phyloP scores from a whole-genome alignment of 2,888 invertebrate species.

The Lasioglossum pauxillum region DNA sequence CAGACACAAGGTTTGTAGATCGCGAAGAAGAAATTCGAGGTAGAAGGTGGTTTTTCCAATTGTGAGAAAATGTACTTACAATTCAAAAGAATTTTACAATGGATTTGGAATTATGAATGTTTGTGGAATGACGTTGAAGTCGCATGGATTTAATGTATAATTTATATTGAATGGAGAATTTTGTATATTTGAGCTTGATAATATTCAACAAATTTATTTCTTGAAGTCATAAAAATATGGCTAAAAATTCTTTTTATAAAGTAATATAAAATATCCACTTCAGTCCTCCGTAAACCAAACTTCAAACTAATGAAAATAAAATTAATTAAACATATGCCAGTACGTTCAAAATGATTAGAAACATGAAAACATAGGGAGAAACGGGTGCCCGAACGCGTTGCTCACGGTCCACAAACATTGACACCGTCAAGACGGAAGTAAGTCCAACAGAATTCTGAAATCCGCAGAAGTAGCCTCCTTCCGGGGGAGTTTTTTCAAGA shows the following conservation, averaged over 20 bases:
- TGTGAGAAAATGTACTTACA: background rate
- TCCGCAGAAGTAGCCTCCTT: slow-evolving; percentile 28
- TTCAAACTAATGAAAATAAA: too few species aligned
- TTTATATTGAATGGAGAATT: too few species aligned
- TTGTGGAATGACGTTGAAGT: background rate
- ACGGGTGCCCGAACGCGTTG: background rate
- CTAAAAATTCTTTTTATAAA: too few species aligned
- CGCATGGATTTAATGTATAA: background rate
- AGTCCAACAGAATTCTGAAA: slow-evolving; percentile 45
- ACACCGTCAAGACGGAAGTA: background rate
- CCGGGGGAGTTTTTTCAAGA: slow-evolving; percentile 26
- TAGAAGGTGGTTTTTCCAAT: background rate
- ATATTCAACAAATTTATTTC: too few species aligned
- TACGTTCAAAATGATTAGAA: background rate
- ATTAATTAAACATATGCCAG: background rate
- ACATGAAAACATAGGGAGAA: slow-evolving; percentile 8
- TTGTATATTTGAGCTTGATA: too few species aligned
- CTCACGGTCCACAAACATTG: slow-evolving; percentile 36
- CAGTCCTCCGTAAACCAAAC: too few species aligned
- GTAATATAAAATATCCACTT: too few species aligned
- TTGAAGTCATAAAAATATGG: too few species aligned
- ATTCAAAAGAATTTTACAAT: background rate
- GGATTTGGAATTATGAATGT: background rate
- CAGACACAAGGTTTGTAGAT: background rate
- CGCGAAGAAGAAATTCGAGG: too few species aligned